Percentiles rank a stretch among this genome's conserved stretches.
Conservation (phyloP, 2,113 vertebrate species). For the Corapipo altera region DNA sequence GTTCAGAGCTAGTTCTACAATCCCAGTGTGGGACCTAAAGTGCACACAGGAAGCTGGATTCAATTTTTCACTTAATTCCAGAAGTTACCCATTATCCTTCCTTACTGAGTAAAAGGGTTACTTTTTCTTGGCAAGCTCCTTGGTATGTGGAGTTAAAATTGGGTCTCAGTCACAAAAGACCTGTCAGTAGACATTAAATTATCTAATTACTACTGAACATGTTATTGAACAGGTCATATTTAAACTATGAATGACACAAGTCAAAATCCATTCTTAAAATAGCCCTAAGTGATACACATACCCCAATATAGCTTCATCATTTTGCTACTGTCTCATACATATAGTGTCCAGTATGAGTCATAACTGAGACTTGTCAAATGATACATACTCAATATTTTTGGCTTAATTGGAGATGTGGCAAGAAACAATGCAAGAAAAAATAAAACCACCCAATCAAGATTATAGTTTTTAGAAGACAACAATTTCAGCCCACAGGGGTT, state of each 20-base stretch:
- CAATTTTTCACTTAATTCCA: slow-evolving; percentile 68
- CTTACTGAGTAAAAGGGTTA: slow-evolving; percentile 47
- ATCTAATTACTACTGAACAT: slow-evolving; percentile 57
- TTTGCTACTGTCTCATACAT: slow-evolving; percentile 50
- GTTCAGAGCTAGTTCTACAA: slow-evolving; percentile 51
- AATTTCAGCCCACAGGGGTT: slow-evolving; percentile 26
- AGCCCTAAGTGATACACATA: slow-evolving; percentile 9
- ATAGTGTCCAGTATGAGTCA: slow-evolving; percentile 61
- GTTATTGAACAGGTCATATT: slow-evolving; percentile 63
- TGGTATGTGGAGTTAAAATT: slow-evolving; percentile 59
- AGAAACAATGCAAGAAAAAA: slow-evolving; percentile 62
- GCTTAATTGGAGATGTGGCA: slow-evolving; percentile 66
- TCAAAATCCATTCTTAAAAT: slow-evolving; percentile 60
- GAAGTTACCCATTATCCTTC: slow-evolving; percentile 68
- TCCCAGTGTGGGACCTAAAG: slow-evolving; percentile 50
- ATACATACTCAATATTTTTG: slow-evolving; percentile 56
- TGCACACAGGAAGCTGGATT: slow-evolving; percentile 59
- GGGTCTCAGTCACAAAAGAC: slow-evolving; percentile 65
- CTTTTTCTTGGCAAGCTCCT: slow-evolving; percentile 57
- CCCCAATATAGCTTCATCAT: slow-evolving; percentile 34
- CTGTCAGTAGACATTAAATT: slow-evolving; percentile 65
- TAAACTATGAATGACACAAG: slow-evolving; percentile 61
- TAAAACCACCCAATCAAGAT: slow-evolving; percentile 60
- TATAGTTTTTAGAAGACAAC: slow-evolving; percentile 20
- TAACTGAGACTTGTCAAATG: slow-evolving; percentile 36